phyloP scores from a whole-genome alignment of 2,113 vertebrate species.

The Sphaerodactylus townsendi region DNA sequence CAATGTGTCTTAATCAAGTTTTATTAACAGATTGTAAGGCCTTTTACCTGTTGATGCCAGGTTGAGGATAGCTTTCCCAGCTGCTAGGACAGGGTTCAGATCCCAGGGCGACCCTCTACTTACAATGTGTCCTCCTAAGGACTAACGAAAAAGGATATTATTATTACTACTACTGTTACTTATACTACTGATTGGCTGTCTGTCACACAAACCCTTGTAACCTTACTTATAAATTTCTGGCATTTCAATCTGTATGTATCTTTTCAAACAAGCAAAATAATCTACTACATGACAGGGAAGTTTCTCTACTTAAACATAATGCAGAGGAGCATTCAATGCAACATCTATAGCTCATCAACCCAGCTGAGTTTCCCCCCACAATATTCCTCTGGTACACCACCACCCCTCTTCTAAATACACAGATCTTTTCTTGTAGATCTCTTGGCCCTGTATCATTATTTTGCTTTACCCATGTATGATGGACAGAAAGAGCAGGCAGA shows the following conservation, averaged over 20 bases:
- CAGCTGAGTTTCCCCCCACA: no score
- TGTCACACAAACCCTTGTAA: neutral
- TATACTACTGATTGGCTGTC: neutral
- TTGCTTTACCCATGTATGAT: no score
- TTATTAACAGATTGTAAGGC: neutral
- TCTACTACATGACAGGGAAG: neutral
- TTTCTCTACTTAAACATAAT: neutral
- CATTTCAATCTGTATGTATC: neutral
- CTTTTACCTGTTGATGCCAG: slow-evolving; percentile 75
- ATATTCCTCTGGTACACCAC: no score
- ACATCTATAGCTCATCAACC: no score
- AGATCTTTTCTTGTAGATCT: no score
- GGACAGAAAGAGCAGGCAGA: no score
- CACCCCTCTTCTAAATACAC: no score
- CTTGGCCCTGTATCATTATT: no score
- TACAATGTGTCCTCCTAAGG: slow-evolving; percentile 80
- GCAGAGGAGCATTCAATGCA: neutral
- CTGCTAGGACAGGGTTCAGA: slow-evolving; percentile 82
- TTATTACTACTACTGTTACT: neutral
- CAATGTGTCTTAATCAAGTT: no score
- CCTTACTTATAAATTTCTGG: neutral
- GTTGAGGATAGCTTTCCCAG: slow-evolving; percentile 74
- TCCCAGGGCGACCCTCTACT: slow-evolving; percentile 81
- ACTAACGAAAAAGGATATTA: slow-evolving; percentile 62
- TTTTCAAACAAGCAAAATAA: neutral